Percentiles rank a stretch among this genome's conserved stretches.
Evolutionary conservation across 2,888 invertebrate species (phyloP).

Genomic region (Pseudanteris insignis): DNA sequence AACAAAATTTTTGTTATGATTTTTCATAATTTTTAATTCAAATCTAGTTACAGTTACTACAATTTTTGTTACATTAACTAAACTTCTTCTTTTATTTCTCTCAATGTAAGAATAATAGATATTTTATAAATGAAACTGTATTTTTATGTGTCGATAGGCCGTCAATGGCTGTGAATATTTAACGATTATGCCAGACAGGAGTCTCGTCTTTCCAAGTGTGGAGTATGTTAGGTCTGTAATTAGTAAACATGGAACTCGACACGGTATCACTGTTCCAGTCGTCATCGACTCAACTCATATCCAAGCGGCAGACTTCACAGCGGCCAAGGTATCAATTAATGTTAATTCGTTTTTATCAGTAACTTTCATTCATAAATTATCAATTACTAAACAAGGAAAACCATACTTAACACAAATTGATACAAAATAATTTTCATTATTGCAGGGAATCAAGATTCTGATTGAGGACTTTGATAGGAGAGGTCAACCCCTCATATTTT

Average conservation of each 20-base stretch:
- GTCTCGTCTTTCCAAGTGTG: slow-evolving; percentile 73
- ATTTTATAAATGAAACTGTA: not conserved
- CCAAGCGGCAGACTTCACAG: slow-evolving; percentile 74
- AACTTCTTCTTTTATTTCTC: no score
- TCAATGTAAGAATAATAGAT: no score
- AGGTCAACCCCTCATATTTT: slow-evolving; percentile 70
- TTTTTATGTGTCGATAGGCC: slow-evolving; percentile 61
- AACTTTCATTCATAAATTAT: slow-evolving; percentile 1
- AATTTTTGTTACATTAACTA: no score
- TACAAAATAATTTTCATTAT: slow-evolving; percentile 33
- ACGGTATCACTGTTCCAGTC: slow-evolving; percentile 70
- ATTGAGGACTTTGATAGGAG: slow-evolving; percentile 71
- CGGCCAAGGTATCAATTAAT: slow-evolving; percentile 69
- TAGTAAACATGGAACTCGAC: slow-evolving; percentile 75
- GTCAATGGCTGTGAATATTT: slow-evolving; percentile 69
- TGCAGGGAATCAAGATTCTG: slow-evolving; percentile 72
- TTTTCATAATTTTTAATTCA: no score
- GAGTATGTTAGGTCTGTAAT: slow-evolving; percentile 76
- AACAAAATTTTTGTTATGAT: no score
- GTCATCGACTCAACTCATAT: slow-evolving; percentile 74
- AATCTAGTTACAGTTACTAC: no score
- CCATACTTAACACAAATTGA: no score
- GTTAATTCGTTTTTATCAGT: no score
- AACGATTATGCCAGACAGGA: slow-evolving; percentile 72
- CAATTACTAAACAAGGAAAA: not conserved